Evolutionary conservation across 2,113 vertebrate genomes (phyloP).

Genomic region (pig (Sus scrofa)): T2T-Sscrofa CM000826.6:26411001-26411500

Average conservation of each 20-base stretch:
- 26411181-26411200: not conserved
- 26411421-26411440: not conserved
- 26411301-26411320: constrained; percentile 97
- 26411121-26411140: not conserved
- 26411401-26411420: not conserved
- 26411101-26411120: constrained; percentile 15
- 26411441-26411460: not conserved
- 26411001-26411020: not conserved
- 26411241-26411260: constrained; percentile 93
- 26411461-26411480: not conserved
- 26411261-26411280: constrained; percentile 94
- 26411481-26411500: not conserved
- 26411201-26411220: constrained; percentile 8
- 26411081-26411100: not conserved
- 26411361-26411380: constrained; percentile 95
- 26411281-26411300: constrained; percentile 93
- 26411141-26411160: constrained; percentile 12
- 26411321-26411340: constrained; percentile 93
- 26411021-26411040: not conserved
- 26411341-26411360: constrained; percentile 95
- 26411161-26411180: not conserved
- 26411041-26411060: not conserved
- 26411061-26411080: not conserved
- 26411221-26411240: constrained; percentile 88
- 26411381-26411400: not conserved